A percentile compares a stretch with the other conserved stretches of the same genome.
Evolutionary conservation across 2,888 invertebrate species (phyloP).

Genomic region (Calameuta idolon): DNA sequence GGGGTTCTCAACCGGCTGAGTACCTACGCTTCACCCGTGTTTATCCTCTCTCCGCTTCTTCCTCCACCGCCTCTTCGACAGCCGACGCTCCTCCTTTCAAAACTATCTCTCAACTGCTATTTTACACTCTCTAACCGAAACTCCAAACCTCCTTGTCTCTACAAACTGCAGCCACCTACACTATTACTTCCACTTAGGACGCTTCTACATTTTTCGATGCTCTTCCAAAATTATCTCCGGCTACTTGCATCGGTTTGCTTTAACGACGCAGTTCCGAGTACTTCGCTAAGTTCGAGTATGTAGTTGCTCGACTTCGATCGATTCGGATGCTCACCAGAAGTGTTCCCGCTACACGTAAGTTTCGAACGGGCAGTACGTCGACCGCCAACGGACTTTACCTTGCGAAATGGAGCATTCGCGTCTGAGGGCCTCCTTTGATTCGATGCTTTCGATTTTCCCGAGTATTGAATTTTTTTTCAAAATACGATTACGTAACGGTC

Average conservation of each 20-base stretch:
- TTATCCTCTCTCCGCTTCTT: slow-evolving; percentile 6
- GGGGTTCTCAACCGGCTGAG: slow-evolving; percentile 47
- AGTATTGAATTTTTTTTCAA: neutral
- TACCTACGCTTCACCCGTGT: slow-evolving; percentile 4
- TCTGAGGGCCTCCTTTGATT: neutral
- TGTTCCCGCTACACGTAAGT: neutral
- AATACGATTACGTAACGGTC: neutral
- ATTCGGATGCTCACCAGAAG: neutral
- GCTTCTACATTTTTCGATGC: neutral
- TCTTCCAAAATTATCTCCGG: neutral
- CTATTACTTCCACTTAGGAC: neutral
- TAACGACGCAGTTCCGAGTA: slow-evolving; percentile 7
- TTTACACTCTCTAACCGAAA: neutral
- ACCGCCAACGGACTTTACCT: neutral
- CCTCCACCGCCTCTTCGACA: slow-evolving; percentile 7
- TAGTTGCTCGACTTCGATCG: slow-evolving; percentile 4
- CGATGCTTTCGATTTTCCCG: neutral
- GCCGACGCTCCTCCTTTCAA: slow-evolving; percentile 19
- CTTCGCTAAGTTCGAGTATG: neutral
- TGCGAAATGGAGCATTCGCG: neutral
- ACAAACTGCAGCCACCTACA: neutral
- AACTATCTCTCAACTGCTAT: slow-evolving; percentile 14
- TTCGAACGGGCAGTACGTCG: slow-evolving; percentile 4
- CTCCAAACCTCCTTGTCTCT: neutral
- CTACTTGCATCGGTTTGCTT: neutral